Evolutionary conservation across 2,797 vertebrate species (phyloP).

Genomic region (Ficedula albicollis): DNA sequence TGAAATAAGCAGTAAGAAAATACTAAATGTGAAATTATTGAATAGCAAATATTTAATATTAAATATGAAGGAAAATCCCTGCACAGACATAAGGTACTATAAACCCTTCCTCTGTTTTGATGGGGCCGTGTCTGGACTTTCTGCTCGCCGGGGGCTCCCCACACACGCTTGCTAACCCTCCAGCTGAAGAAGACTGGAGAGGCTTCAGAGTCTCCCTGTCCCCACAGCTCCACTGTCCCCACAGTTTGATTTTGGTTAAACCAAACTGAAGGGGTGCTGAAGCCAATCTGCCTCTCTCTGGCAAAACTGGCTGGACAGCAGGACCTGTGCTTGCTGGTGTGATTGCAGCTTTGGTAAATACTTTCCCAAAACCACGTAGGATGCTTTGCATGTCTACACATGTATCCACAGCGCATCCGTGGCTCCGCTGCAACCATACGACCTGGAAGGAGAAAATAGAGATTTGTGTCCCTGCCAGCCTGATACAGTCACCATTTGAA

Average conservation of each 20-base stretch:
- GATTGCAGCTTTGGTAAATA: background rate
- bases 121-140: rapidly evolving
- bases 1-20: background rate
- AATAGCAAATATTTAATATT: background rate
- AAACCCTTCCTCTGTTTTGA: background rate
- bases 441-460: background rate
- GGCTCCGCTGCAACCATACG: background rate
- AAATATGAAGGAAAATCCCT: background rate
- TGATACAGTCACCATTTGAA: background rate
- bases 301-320: background rate
- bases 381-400: background rate
- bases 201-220: background rate
- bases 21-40: background rate
- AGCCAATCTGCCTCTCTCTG: background rate
- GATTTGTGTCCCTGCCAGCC: background rate
- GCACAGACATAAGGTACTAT: rapidly evolving
- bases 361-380: background rate
- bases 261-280: rapidly evolving
- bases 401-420: background rate
- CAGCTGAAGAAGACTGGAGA: background rate
- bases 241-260: background rate
- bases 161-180: rapidly evolving
- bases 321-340: background rate
- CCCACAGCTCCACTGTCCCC: no score
- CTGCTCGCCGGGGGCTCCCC: rapidly evolving